These are phyloP conservation scores for Hyperopisus bebe DNA, from an alignment of 2,113 vertebrate genomes.

Conservation along the genomic window DNA sequence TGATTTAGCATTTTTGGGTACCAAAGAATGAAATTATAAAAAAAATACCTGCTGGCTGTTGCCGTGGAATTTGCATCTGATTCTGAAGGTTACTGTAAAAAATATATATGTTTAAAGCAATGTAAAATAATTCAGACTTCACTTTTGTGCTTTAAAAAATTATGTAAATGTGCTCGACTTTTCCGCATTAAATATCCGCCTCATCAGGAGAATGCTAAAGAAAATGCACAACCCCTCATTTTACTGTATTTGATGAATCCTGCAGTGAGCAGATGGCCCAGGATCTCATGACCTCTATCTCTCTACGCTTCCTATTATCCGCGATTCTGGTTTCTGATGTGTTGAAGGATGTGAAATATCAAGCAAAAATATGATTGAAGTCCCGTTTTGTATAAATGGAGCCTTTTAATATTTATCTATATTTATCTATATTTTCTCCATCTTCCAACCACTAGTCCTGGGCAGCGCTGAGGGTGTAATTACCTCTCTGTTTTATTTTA, in stretches of 20 bases:
- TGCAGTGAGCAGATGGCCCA: not conserved
- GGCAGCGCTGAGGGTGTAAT: not conserved
- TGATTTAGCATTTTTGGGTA: not conserved
- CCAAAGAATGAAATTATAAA: not conserved
- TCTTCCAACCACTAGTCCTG: not conserved
- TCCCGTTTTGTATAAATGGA: not conserved
- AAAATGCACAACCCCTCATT: not conserved
- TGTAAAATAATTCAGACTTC: not conserved
- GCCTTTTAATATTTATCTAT: not conserved
- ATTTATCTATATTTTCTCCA: not conserved
- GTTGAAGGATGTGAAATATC: not conserved
- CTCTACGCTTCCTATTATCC: not conserved
- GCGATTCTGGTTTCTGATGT: not conserved
- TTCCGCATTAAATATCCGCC: not conserved
- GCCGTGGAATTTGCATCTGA: constrained; percentile 94
- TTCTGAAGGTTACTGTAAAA: constrained; percentile 83
- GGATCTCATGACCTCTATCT: not conserved
- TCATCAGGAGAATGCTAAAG: no score
- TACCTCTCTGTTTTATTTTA: not conserved
- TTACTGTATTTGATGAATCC: not conserved
- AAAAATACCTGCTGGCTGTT: constrained; percentile 84
- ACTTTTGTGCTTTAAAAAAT: not conserved
- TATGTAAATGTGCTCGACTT: not conserved
- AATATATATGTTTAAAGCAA: not conserved
- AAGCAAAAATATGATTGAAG: not conserved